Base-by-base conservation (phyloP, 1,140 invertebrate species). In the Ctenoplectra terminalis region DNA sequence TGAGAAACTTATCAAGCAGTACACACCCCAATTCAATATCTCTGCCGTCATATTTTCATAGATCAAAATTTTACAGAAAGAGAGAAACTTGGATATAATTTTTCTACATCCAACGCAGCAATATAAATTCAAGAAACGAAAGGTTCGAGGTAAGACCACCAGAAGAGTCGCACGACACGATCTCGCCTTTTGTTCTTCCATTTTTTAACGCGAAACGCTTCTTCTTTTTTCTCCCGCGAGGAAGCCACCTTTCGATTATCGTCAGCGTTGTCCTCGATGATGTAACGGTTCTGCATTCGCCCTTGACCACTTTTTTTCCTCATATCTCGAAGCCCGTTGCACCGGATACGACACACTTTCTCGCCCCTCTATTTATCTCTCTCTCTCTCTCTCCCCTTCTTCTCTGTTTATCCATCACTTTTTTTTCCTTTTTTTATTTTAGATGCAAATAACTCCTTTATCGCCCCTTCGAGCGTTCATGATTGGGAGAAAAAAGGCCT, bases 371-470 rank as follows among this genome's bases (percentile, higher is more conserved):
- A 17, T 23, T 34, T 31, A 15, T 26, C 17, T 46, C 61, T 15
- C 37, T 17, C 23, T 34, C 58, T 34, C 17, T 34, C 31, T 20
- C 58, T 37, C 17, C 2, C 2, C 2, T 3, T 29, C 26, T 7
- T 8, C 29, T 34, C 60, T 26, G 23, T 58, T 52, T 48, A 20
- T 70, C 37, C 52, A 26, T 15, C n/a, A 26, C 64, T 46, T 54
- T 54, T 54, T 54, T 43, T 73, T 78, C 40, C 11, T 23, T 54
- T 46, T 63, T 78, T 60, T 70, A 80, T 64, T 79, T 72, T 63
- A 13, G 77, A 61, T 64, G 58, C 69, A 80, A 80, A 80, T 80
- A 80, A 73, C 70, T 80, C 77, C 77, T 80, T 80, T 80, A 73
- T 20, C 69, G 58, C 58, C 58, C 58, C 58, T 52, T 80, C 13